These are phyloP conservation scores for Rattus rattus DNA, from an alignment of 2,113 vertebrate species.

Conservation along the genomic window DNA sequence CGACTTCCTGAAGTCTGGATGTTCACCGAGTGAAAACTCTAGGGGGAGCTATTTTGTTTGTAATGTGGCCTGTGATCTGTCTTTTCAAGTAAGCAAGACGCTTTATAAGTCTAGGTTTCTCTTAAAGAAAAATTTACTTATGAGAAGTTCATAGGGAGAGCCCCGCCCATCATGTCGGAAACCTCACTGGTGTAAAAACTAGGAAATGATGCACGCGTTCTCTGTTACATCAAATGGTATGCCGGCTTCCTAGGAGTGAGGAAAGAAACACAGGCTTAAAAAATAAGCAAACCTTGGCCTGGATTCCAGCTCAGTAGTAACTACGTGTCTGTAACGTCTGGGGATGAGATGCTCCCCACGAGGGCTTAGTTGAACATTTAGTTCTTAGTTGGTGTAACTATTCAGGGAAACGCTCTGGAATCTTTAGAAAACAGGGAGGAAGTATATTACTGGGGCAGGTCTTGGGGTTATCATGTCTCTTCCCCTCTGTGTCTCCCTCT, in stretches of 20 bases:
- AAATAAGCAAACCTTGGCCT: background rate
- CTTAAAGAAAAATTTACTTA: background rate
- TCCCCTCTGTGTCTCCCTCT: background rate
- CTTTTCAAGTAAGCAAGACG: conserved; percentile 12
- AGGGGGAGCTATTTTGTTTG: conserved; percentile 77
- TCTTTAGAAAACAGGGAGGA: background rate
- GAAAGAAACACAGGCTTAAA: background rate
- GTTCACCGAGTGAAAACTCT: background rate
- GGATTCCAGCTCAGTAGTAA: background rate
- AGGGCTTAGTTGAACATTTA: background rate
- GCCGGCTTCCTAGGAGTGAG: background rate
- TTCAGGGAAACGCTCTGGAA: background rate
- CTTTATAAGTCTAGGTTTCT: background rate
- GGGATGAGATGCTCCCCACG: background rate
- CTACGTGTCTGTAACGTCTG: background rate
- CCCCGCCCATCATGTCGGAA: background rate
- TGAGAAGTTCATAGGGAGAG: background rate
- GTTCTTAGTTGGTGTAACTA: background rate
- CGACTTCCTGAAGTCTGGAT: background rate
- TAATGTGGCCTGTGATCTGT: background rate
- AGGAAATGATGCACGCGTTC: background rate
- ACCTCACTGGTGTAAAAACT: background rate
- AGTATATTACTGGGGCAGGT: no score
- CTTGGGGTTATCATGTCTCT: background rate
- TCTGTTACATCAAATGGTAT: background rate